Base-by-base conservation (phyloP, 2,888 invertebrate species). In the Micropterix aruncella region DNA sequence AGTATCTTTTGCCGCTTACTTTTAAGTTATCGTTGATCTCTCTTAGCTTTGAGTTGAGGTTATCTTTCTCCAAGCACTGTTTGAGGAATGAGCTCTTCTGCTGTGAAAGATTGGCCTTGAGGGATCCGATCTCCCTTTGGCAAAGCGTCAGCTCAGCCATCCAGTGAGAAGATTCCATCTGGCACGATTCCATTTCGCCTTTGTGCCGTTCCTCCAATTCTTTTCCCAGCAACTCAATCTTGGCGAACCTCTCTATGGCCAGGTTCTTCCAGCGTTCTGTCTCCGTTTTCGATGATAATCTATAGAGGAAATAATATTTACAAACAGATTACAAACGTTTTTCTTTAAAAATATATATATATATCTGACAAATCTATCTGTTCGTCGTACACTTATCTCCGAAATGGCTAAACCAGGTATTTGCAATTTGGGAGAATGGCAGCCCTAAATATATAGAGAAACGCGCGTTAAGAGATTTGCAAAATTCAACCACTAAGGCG, bases 91-190 rank as follows among this genome's bases (percentile, higher is more conserved):
- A 36, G 1, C 67, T 57, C 49, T 65, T 68, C 47, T 69, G 67
- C 45, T 71, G 70, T 1, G 68, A 65, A 2, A 76, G 55, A 44
- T 69, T 65, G 14, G 66, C 57, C 3, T 73, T 67, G 27, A 76
- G 52, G 19, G 72, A 73, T 45, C 66, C 58, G 19, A 74, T 70
- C 47, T 75, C 74, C 2, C 64, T 61, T 48, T 74, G 74, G 38
- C 66, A 69, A 37, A 66, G 67, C 44, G 61, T 70, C 1, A 77
- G 60, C 53, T 80, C 78, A 2, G 65, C 56, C 18, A 77, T 53
- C 75, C 79, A 78, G 52, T 79, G 80, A 44, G 75, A 70, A 38
- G 74, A 71, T 55, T 81, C 81, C 2, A 67, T 70, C 54, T 78
- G 77, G 53, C 80, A 82, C 16, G 73, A 74, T 16, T 72, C 70